A percentile compares a stretch with the other conserved stretches of the same genome.
phyloP scores from a whole-genome alignment of 1,140 invertebrate species.

The Leptinotarsa defecta region DNA sequence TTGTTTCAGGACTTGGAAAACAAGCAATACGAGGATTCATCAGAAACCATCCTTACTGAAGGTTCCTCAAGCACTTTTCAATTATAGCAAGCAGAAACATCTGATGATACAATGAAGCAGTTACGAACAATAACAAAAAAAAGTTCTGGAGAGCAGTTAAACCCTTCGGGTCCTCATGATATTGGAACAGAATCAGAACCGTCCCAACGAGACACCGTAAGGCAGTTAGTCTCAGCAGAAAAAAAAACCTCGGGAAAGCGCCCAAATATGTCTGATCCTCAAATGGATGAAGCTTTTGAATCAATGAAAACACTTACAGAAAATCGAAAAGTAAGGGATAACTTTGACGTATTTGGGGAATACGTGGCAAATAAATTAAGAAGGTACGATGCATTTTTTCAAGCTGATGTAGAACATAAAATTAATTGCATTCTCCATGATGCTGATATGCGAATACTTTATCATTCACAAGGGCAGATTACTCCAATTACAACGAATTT shows the following conservation, averaged over 20 bases:
- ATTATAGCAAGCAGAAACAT: neutral
- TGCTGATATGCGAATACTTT: slow-evolving; percentile 26
- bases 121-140: neutral
- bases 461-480: slow-evolving; percentile 7
- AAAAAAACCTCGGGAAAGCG: slow-evolving; percentile 24
- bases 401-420: slow-evolving; percentile 28
- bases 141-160: neutral
- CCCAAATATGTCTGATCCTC: slow-evolving; percentile 27
- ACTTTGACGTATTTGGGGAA: slow-evolving; percentile 14
- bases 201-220: slow-evolving; percentile 4
- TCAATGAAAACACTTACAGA: slow-evolving; percentile 22
- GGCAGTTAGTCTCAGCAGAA: slow-evolving; percentile 27
- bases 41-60: slow-evolving; percentile 14
- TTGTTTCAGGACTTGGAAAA: slow-evolving; percentile 27
- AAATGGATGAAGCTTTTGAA: slow-evolving; percentile 24
- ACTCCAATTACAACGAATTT: slow-evolving; percentile 2
- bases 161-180: slow-evolving; percentile 14
- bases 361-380: slow-evolving; percentile 22
- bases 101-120: neutral
- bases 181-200: slow-evolving; percentile 13
- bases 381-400: neutral
- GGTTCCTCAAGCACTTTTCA: slow-evolving; percentile 25
- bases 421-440: slow-evolving; percentile 32
- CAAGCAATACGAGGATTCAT: slow-evolving; percentile 48
- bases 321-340: slow-evolving; percentile 18